phyloP scores from a whole-genome alignment of 2,113 vertebrate species.

The Setophaga petechia region DNA sequence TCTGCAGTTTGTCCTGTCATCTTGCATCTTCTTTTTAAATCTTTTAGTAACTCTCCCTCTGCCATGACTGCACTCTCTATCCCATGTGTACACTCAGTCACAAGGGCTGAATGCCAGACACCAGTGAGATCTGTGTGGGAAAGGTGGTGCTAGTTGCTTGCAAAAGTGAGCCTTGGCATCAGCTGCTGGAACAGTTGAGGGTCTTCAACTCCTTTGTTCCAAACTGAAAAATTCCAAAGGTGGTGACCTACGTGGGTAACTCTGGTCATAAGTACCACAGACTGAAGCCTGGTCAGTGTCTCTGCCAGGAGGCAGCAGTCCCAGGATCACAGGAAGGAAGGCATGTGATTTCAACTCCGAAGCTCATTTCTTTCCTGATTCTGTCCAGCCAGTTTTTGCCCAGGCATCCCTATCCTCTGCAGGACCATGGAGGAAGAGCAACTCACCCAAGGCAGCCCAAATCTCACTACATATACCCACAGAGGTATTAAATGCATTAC shows the following conservation, averaged over 20 bases:
- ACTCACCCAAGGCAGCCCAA: neutral
- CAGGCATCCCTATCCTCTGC: neutral
- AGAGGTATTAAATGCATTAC: neutral
- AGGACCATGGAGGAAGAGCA: neutral
- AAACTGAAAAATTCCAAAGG: neutral
- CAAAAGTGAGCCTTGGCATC: neutral
- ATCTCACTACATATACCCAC: neutral
- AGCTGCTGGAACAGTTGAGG: neutral
- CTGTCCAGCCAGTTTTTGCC: neutral
- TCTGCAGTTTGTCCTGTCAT: neutral
- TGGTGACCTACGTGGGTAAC: neutral
- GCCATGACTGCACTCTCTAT: rapidly evolving
- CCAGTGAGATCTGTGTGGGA: neutral
- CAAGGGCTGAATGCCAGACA: neutral
- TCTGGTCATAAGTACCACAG: neutral
- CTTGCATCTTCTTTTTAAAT: neutral
- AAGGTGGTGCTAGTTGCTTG: neutral
- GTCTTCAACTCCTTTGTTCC: neutral
- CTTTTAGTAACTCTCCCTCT: neutral
- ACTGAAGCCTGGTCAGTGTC: neutral
- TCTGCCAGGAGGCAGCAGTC: neutral
- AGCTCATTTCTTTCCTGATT: rapidly evolving
- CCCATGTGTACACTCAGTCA: neutral
- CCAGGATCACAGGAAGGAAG: neutral
- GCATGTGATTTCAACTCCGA: neutral